A percentile compares a stretch with the other conserved stretches of the same genome.
Conservation (phyloP, 2,113 vertebrate genomes). For the Pelecanus crispus region DNA sequence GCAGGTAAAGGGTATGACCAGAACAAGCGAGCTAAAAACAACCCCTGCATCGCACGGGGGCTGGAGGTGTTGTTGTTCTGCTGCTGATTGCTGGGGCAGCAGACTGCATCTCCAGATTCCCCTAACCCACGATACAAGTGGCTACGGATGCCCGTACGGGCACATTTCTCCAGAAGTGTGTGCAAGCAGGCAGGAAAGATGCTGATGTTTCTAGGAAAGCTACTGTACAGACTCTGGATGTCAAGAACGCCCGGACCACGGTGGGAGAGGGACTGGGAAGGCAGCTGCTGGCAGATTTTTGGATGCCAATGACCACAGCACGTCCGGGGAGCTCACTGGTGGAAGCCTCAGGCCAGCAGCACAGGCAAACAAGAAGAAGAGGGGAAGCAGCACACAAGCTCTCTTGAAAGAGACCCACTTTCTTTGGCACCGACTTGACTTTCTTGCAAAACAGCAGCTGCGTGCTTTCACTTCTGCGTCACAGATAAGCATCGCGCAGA, state of each 20-base stretch:
- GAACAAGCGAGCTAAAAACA: rapidly evolving
- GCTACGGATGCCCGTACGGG: background rate
- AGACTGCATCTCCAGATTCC: background rate
- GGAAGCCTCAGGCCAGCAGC: background rate
- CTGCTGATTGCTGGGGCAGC: background rate
- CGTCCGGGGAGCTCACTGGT: rapidly evolving
- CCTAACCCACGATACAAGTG: background rate
- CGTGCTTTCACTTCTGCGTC: background rate
- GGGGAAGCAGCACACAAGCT: background rate
- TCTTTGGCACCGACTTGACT: background rate
- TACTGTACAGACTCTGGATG: background rate
- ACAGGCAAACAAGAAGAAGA: background rate
- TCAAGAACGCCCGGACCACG: rapidly evolving
- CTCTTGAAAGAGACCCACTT: background rate
- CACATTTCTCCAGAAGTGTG: background rate
- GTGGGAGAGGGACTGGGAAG: background rate
- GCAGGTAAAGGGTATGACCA: background rate
- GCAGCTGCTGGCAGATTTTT: background rate
- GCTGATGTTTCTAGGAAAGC: background rate
- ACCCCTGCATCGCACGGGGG: background rate
- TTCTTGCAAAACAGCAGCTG: constrained; percentile 30
- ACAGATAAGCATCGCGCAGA: background rate
- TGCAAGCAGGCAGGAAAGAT: background rate
- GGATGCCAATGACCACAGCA: background rate
- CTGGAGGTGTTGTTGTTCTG: background rate